Conservation (phyloP, 2,888 invertebrate species). For the Pilophorus perplexus region DNA sequence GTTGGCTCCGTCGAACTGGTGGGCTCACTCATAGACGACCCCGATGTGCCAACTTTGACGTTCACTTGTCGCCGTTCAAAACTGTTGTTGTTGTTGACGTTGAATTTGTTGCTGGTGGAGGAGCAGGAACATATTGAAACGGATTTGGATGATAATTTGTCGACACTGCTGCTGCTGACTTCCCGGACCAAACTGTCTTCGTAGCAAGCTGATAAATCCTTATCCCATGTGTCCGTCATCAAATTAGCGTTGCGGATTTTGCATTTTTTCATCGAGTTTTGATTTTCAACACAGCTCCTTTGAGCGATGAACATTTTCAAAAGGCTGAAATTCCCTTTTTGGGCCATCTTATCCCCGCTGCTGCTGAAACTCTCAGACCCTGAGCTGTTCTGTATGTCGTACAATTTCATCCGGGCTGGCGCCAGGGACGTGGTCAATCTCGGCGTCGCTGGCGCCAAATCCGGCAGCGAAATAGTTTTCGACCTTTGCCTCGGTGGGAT, state of each 20-base stretch:
- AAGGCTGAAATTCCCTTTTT: slow-evolving; percentile 62
- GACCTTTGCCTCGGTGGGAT: slow-evolving; percentile 35
- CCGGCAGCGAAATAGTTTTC: slow-evolving; percentile 49
- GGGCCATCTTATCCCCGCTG: slow-evolving; percentile 45
- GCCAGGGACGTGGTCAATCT: slow-evolving; percentile 43
- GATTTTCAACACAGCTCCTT: slow-evolving; percentile 42
- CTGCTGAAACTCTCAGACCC: slow-evolving; percentile 48
- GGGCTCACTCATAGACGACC: slow-evolving; percentile 42
- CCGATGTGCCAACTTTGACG: slow-evolving; percentile 42
- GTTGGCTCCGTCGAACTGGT: slow-evolving; percentile 42
- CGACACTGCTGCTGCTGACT: slow-evolving; percentile 41
- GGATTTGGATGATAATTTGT: slow-evolving; percentile 48
- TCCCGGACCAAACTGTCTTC: slow-evolving; percentile 47
- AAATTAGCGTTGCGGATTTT: slow-evolving; percentile 40
- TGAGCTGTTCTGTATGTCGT: slow-evolving; percentile 48
- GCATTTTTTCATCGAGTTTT: slow-evolving; percentile 21
- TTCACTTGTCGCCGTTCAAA: slow-evolving; percentile 52
- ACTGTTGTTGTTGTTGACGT: slow-evolving; percentile 57
- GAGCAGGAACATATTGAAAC: slow-evolving; percentile 51
- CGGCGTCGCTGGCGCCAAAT: slow-evolving; percentile 43
- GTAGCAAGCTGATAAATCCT: slow-evolving; percentile 44
- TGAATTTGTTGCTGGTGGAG: slow-evolving; percentile 46
- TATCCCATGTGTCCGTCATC: slow-evolving; percentile 40
- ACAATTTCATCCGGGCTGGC: slow-evolving; percentile 47
- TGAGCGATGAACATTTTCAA: slow-evolving; percentile 88